phyloP scores from a whole-genome alignment of 2,888 invertebrate genomes.

The Pandemis cinnamomeana region DNA sequence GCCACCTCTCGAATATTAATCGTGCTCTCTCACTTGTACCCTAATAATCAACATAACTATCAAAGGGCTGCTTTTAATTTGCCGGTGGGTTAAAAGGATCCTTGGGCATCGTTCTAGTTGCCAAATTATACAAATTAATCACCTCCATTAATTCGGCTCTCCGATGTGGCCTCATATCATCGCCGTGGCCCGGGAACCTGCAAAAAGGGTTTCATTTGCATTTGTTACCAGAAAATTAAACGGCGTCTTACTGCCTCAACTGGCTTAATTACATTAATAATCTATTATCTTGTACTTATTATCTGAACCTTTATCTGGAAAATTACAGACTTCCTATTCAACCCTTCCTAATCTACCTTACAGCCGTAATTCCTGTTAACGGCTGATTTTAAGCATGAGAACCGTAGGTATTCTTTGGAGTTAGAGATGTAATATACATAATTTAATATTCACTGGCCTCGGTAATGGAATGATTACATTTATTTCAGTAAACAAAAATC shows the following conservation, averaged over 20 bases:
- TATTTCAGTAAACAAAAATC: slow-evolving; percentile 23
- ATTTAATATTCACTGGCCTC: slow-evolving; percentile 13
- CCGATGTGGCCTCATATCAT: slow-evolving; percentile 65
- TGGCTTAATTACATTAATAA: slow-evolving; percentile 37
- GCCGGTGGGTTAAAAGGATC: slow-evolving; percentile 52
- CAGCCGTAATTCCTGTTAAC: slow-evolving; percentile 2
- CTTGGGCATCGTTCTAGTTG: slow-evolving; percentile 59
- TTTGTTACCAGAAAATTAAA: slow-evolving; percentile 34
- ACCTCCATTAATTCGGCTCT: slow-evolving; percentile 55
- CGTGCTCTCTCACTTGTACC: slow-evolving; percentile 57
- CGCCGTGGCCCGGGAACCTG: slow-evolving; percentile 43
- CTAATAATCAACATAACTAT: slow-evolving; percentile 62
- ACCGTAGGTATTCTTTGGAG: background rate
- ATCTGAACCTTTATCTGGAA: slow-evolving; percentile 29
- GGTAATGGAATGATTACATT: slow-evolving; percentile 23
- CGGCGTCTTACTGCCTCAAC: slow-evolving; percentile 29
- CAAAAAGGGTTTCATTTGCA: slow-evolving; percentile 41
- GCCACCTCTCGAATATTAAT: slow-evolving; percentile 68
- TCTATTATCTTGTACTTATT: slow-evolving; percentile 33
- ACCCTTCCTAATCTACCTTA: slow-evolving; percentile 7
- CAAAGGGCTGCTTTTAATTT: slow-evolving; percentile 53
- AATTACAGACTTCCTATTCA: slow-evolving; percentile 22
- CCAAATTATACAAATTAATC: slow-evolving; percentile 65
- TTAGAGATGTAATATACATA: slow-evolving; percentile 8
- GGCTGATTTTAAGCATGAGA: slow-evolving; percentile 25